Evolutionary conservation across 2,797 vertebrate genomes (phyloP).

Genomic region (Gymnoscopelus braueri): DNA sequence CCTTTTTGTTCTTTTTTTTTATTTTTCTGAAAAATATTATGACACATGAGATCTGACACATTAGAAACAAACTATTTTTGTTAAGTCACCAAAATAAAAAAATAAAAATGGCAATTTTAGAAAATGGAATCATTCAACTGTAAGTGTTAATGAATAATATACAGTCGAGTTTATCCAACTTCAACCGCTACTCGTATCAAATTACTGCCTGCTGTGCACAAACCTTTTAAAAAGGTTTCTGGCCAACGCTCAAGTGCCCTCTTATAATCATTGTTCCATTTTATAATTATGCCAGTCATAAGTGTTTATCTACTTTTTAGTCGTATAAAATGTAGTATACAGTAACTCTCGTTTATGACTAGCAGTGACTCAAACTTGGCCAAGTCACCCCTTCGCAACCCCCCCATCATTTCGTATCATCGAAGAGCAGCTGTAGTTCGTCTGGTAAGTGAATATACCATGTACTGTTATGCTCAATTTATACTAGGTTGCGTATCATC

Average conservation of each 20-base stretch:
- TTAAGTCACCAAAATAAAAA: background rate
- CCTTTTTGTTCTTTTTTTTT: conserved; percentile 22
- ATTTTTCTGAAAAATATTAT: conserved; percentile 64
- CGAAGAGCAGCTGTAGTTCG: background rate
- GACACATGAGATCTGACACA: conserved; percentile 46
- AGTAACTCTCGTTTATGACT: too few species aligned
- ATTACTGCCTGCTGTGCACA: conserved; percentile 11
- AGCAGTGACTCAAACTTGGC: too few species aligned
- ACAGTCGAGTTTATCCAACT: conserved; percentile 27
- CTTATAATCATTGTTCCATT: conserved; percentile 24
- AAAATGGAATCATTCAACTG: conserved; percentile 37
- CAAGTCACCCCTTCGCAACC: too few species aligned
- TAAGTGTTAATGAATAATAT: conserved; percentile 1
- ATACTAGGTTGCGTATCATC: too few species aligned
- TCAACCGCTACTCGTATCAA: conserved; percentile 31
- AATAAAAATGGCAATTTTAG: background rate
- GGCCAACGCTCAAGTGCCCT: conserved; percentile 33
- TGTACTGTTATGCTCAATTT: conserved; percentile 8
- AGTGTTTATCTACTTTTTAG: conserved; percentile 12
- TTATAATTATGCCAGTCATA: conserved; percentile 28
- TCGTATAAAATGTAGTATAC: conserved; percentile 11
- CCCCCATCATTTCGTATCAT: too few species aligned
- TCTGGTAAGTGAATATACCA: conserved; percentile 18
- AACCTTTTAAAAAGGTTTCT: conserved; percentile 29
- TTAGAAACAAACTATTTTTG: conserved; percentile 36